phyloP scores from a whole-genome alignment of 2,113 vertebrate genomes.

The Sinocyclocheilus maitianheensis region DNA sequence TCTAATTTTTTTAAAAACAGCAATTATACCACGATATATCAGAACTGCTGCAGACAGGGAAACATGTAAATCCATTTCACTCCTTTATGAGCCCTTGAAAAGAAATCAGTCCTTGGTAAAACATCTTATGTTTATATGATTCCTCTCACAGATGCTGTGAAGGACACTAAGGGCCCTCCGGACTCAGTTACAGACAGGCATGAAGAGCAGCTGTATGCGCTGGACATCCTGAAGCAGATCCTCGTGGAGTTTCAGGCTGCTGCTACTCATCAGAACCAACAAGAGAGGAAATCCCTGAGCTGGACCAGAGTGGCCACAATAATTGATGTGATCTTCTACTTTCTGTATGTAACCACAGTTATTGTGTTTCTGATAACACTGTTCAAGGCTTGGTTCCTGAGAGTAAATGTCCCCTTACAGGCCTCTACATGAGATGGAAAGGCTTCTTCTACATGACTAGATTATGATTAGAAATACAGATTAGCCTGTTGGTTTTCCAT shows the following conservation, averaged over 20 bases:
- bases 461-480: background rate
- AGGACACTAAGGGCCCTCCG: background rate
- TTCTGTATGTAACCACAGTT: background rate
- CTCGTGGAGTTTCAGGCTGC: slow-evolving; percentile 9
- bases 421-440: background rate
- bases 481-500: background rate
- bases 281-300: background rate
- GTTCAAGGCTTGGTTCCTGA: background rate
- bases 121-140: background rate
- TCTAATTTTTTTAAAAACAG: too few species aligned
- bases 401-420: background rate
- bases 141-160: background rate
- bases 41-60: background rate
- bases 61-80: background rate
- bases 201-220: too few species aligned
- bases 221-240: background rate
- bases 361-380: background rate
- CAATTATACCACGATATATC: background rate
- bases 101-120: background rate
- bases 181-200: background rate
- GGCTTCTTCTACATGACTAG: background rate
- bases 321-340: background rate
- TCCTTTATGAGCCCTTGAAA: background rate
- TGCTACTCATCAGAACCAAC: background rate
- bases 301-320: slow-evolving; percentile 34